Base-by-base conservation (phyloP, 2,113 vertebrate species). In the Sigmodon hispidus region DNA sequence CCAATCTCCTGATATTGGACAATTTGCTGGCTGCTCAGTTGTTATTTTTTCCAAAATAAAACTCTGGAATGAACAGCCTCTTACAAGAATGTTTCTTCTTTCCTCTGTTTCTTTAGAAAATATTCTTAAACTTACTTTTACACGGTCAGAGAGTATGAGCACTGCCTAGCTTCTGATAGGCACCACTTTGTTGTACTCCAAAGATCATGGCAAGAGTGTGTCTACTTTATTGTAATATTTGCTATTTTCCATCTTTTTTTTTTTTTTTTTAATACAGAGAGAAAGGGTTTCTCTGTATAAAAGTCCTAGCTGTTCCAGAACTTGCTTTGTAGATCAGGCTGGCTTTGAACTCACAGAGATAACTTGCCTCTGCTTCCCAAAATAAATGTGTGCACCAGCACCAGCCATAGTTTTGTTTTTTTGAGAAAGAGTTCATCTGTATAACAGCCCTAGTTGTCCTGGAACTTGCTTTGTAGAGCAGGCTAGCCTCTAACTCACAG, bases 131-230 rank as follows among this genome's bases (percentile, higher is more conserved):
- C 34, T 34, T 76, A 36, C 52, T 91, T 95, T 89, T 75, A 50
- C 7, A 69, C 13, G 52, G 5, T 79, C 73, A 50, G 65, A 77
- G 61, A 86, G 15, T 11, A 17, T 43, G 36, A 76, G 65, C 72
- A 52, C 72, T 67, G 91, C 57, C 22, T 61, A 92, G 69, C 43
- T 94, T 93, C 90, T 69, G 48, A 91, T 69, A 91, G 73, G 55
- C 12, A 40, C 67, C 48, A 61, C 70, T 95, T 81, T 34, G 57
- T 50, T 72, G 55, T 31, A 16, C 11, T 85, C 11, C 16, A 55
- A 65, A 90, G 52, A 29, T 31, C 31, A 7, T 19, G 24, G 34
- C 43, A 5, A 72, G 84, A 86, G 10, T 9, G 63, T 79, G 4
- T 89, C 40, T 50, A 0, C 31, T 89, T 83, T 50, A 91, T 29